Evolutionary conservation across 2,797 vertebrate species (phyloP), one percentile per base, ranked within the genome.

Genomic region (Rhinophrynus dorsalis): DNA sequence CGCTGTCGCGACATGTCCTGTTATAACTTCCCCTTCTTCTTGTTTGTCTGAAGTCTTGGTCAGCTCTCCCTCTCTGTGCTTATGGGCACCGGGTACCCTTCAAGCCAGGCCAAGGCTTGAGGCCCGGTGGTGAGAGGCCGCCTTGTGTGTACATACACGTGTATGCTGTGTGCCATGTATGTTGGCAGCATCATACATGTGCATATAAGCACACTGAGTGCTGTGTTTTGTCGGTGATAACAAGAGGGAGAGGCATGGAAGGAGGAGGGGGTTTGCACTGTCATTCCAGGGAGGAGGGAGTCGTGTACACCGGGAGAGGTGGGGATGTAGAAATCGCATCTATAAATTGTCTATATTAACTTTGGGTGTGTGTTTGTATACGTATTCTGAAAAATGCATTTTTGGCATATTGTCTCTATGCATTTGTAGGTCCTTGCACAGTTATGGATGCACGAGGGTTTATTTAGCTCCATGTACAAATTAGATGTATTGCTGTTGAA

Each of bases 231-330:
- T 40, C 30, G 51, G 30, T 62, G 60, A 6, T 33, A 27, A 2
- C 32, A 58, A 29, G 54, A 44, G 54, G 69, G 69, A 73, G 52
- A 73, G 69, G 54, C 69, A 61, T 33, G 54, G 69, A 52, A 33
- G 50, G 27, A 58, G 55, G 6, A 66, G 61, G 69, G 69, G 69
- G 69, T 65, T 58, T 73, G 69, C 69, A 73, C 69, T 73, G 69
- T 73, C 69, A 73, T 73, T 44, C 35, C 54, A 51, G 69, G 69
- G 69, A 73, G 69, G 68, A 73, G 69, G 61, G 52, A 66, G 69
- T 52, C 24, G 18, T 56, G 40, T 29, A 56, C 60, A 59, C 69
- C 54, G 69, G 68, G 40, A 51, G 52, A 13, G 18, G 59, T 13
- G 26, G 26, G 50, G n/a, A 26, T 10, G 37, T 38, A n/a, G n/a